Evolutionary conservation across 2,113 vertebrate species (phyloP), one percentile per base, ranked within the genome.

Genomic region (Electrona antarctica): DNA sequence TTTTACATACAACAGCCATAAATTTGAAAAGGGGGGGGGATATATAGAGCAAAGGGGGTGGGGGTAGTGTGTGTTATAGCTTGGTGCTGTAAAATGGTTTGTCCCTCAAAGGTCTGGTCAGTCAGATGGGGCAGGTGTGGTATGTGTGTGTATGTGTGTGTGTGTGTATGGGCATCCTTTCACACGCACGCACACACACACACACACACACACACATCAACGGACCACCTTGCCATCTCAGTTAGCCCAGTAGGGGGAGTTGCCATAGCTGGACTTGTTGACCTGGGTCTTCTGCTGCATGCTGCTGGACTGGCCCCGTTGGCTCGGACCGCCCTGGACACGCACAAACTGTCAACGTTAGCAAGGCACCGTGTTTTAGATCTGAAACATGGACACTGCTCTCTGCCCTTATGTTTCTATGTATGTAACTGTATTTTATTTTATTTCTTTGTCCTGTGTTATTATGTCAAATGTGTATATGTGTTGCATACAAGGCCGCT

Each of bases 201-300:
- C n/a, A n/a, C n/a, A n/a, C n/a, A n/a, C n/a, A n/a, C n/a, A n/a
- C 49, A 15, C 59, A 21, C 65, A 1, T 48, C 79, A 21, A 71
- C 12, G 52, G n/a, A 69, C 47, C 52, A 69, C 47, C 52, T 14
- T 7, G 65, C 56, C 60, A 7, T 74, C 70, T 97, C 94, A 98
- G 93, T 98, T 99, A 93, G 95, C 93, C 81, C 97, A 97, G 95
- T 97, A 98, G 77, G 94, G 97, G 86, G 97, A 98, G 95, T 95
- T 98, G 95, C 96, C 96, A 74, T 99, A 99, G 91, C 95, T 95
- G 0, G 97, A 96, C 92, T 99, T 99, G 95, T 96, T 98, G 91
- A 96, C 95, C 94, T 99, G 97, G 91, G 96, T 96, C 87, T 99
- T 99, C 93, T 97, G 97, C 85, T 97, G 96, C 93, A 98, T 96